Evolutionary conservation across 2,113 vertebrate species (phyloP).

Genomic region (Centropristis striata): DNA sequence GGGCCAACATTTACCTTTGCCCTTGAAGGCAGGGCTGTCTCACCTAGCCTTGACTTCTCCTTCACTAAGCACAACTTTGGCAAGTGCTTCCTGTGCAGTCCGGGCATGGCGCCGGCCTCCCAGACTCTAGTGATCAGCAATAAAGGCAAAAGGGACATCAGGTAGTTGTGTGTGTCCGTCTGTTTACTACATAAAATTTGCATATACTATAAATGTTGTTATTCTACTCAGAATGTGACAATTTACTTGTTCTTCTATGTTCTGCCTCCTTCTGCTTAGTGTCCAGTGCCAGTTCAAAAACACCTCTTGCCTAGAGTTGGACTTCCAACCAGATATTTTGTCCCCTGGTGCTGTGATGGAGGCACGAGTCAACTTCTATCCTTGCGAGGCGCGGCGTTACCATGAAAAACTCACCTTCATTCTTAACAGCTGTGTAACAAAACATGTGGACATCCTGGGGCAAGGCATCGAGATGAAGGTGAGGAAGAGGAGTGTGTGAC

Average conservation of each 20-base stretch:
- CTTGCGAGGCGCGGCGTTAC: constrained; percentile 84
- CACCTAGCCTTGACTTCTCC: constrained; percentile 88
- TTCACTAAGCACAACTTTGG: constrained; percentile 91
- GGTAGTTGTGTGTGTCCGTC: constrained; percentile 72
- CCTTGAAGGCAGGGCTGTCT: constrained; percentile 80
- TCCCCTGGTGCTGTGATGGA: constrained; percentile 82
- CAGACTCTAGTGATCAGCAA: constrained; percentile 87
- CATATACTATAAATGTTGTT: too few relatives aligned
- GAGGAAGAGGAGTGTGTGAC: constrained; percentile 20
- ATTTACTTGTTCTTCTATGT: background rate
- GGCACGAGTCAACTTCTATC: constrained; percentile 88
- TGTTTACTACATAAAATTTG: background rate
- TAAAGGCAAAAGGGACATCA: constrained; percentile 82
- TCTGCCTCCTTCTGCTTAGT: constrained; percentile 73
- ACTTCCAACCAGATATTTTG: constrained; percentile 79
- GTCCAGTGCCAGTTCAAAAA: constrained; percentile 86
- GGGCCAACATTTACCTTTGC: constrained; percentile 83
- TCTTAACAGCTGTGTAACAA: constrained; percentile 85
- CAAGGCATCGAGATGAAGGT: constrained; percentile 91
- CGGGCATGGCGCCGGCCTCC: constrained; percentile 84
- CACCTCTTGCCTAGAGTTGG: constrained; percentile 83
- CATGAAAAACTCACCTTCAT: constrained; percentile 87
- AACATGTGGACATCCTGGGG: constrained; percentile 87
- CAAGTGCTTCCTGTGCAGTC: constrained; percentile 84
- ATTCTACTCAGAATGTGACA: background rate